Evolutionary conservation across 2,888 invertebrate genomes (phyloP).

Genomic region (Drosophila leonis): DNA sequence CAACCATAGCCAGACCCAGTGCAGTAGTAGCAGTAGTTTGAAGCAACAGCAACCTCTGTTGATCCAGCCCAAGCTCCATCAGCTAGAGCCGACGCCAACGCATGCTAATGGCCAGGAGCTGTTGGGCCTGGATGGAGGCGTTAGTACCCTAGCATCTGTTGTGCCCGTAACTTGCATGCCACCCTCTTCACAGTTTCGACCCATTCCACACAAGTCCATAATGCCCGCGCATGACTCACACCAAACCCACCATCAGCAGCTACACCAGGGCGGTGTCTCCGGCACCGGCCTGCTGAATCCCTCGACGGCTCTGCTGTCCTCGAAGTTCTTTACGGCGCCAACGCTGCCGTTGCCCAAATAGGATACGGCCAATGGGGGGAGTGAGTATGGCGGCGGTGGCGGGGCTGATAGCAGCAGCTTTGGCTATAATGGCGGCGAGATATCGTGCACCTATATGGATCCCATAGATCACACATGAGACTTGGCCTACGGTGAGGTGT

Average conservation of each 20-base stretch:
- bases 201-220: slow-evolving; percentile 85
- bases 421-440: slow-evolving; percentile 81
- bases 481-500: slow-evolving; percentile 77
- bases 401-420: slow-evolving; percentile 61
- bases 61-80: slow-evolving; percentile 82
- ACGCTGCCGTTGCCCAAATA: slow-evolving; percentile 85
- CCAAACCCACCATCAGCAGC: slow-evolving; percentile 52
- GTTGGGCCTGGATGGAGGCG: slow-evolving; percentile 75
- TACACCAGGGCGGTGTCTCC: slow-evolving; percentile 45
- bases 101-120: slow-evolving; percentile 71
- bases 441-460: slow-evolving; percentile 84
- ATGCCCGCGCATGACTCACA: slow-evolving; percentile 80
- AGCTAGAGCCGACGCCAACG: slow-evolving; percentile 63
- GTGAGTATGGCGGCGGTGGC: slow-evolving; percentile 64
- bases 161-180: slow-evolving; percentile 84
- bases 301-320: slow-evolving; percentile 84
- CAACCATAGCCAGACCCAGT: slow-evolving; percentile 53
- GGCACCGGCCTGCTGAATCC: slow-evolving; percentile 79
- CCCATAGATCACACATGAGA: slow-evolving; percentile 84
- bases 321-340: slow-evolving; percentile 85
- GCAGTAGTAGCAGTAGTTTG: slow-evolving; percentile 74
- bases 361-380: slow-evolving; percentile 84
- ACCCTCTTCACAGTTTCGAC: slow-evolving; percentile 85
- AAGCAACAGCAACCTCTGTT: slow-evolving; percentile 82
- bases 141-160: slow-evolving; percentile 83